These are phyloP conservation scores for Anastrepha ludens DNA, from an alignment of 1,140 invertebrate genomes.

Conservation along the genomic window DNA sequence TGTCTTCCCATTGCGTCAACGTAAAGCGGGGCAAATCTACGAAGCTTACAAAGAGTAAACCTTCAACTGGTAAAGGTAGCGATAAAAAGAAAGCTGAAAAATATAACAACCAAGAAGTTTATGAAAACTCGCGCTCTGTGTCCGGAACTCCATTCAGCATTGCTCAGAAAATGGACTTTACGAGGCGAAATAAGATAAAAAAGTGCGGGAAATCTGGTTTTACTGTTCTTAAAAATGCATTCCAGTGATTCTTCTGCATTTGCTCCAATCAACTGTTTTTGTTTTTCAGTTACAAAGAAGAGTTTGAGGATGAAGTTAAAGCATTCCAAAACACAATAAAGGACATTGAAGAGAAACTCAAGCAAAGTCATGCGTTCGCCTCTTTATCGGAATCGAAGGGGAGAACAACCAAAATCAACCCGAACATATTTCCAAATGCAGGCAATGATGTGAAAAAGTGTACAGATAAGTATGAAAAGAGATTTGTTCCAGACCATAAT, in stretches of 20 bases:
- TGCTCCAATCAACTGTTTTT: too few species aligned
- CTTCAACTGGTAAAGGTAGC: slow-evolving; percentile 59
- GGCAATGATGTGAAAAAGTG: not conserved
- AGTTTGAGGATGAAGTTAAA: slow-evolving; percentile 66
- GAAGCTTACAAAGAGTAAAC: slow-evolving; percentile 59
- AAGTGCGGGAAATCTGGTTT: not conserved
- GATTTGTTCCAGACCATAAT: not conserved
- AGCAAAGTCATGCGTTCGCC: slow-evolving; percentile 27
- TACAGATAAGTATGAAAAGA: not conserved
- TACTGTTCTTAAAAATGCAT: not conserved
- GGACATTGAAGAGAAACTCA: slow-evolving; percentile 66
- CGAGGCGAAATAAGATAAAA: not conserved
- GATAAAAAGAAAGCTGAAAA: slow-evolving; percentile 54
- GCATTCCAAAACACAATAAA: slow-evolving; percentile 68
- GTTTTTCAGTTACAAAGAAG: slow-evolving; percentile 60
- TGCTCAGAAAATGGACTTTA: not conserved
- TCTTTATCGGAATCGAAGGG: not conserved
- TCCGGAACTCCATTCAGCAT: not conserved
- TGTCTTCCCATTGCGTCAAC: slow-evolving; percentile 51
- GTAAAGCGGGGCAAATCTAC: slow-evolving; percentile 55
- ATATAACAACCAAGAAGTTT: not conserved
- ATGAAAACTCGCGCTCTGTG: not conserved
- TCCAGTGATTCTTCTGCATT: too few species aligned
- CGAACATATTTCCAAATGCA: not conserved
- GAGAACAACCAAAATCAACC: not conserved